Conservation (phyloP, 2,797 vertebrate species). For the Xiphorhynchus erythropygius region DNA sequence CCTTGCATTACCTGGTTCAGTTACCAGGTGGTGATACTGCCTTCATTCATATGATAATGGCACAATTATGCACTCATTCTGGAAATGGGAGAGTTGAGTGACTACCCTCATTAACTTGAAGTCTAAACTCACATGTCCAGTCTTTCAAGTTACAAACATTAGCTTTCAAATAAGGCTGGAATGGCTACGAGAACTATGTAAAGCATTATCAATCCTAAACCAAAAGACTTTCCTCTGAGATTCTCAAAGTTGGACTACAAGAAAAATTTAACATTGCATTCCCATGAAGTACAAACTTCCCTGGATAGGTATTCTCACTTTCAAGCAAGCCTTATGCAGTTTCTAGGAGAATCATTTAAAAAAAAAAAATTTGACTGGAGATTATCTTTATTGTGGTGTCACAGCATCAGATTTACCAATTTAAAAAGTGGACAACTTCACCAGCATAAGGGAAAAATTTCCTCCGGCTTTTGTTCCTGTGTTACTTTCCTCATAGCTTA, state of each 20-base stretch:
- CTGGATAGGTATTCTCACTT: neutral
- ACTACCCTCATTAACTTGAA: neutral
- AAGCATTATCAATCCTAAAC: neutral
- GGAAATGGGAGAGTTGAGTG: neutral
- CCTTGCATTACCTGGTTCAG: neutral
- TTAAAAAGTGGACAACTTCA: neutral
- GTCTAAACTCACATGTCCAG: neutral
- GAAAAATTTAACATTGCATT: neutral
- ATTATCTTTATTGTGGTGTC: neutral
- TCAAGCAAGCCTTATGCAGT: neutral
- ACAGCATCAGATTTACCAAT: neutral
- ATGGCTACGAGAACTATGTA: neutral
- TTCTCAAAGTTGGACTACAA: neutral
- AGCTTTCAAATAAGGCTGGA: neutral
- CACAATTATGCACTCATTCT: neutral
- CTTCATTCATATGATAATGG: conserved; percentile 42
- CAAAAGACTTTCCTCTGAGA: neutral
- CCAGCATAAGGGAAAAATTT: neutral
- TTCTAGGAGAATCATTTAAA: neutral
- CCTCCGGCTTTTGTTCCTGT: neutral
- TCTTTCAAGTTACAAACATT: neutral
- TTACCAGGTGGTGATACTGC: neutral
- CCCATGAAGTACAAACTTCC: neutral
- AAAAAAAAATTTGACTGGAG: neutral
- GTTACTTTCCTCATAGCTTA: neutral